Conservation (phyloP, 1,140 invertebrate genomes). For the Ditylenchus dipsaci region DNA sequence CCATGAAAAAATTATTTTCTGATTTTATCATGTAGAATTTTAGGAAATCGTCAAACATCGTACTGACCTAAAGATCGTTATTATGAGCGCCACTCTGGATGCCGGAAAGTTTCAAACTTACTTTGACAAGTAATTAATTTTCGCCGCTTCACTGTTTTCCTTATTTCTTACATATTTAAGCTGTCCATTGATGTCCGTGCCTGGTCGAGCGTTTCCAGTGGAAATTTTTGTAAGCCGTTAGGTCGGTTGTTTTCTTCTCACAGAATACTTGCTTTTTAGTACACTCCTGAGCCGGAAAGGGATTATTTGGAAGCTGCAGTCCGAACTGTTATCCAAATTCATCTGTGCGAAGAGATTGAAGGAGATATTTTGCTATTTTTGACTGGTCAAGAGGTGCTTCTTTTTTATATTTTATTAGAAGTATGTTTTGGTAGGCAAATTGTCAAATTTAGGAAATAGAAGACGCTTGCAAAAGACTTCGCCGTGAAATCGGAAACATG, state of each 20-base stretch:
- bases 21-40: slow-evolving; percentile 64
- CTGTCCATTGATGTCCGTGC: slow-evolving; percentile 95
- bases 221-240: slow-evolving; percentile 75
- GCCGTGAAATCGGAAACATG: slow-evolving; percentile 90
- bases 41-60: slow-evolving; percentile 95
- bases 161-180: slow-evolving; percentile 61
- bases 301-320: slow-evolving; percentile 98
- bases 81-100: slow-evolving; percentile 99
- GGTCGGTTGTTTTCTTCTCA: slow-evolving; percentile 17
- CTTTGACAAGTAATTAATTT: slow-evolving; percentile 62
- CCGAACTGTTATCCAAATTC: slow-evolving; percentile 92
- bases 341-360: slow-evolving; percentile 90
- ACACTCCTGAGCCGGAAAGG: slow-evolving; percentile 93
- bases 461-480: slow-evolving; percentile 96
- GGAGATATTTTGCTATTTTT: slow-evolving; percentile 92
- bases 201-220: slow-evolving; percentile 88
- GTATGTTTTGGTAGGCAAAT: neutral
- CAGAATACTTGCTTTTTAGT: slow-evolving; percentile 60
- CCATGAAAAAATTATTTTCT: slow-evolving; percentile 22
- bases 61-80: slow-evolving; percentile 86
- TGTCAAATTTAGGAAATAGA: slow-evolving; percentile 78
- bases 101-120: slow-evolving; percentile 81
- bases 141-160: too few species aligned
- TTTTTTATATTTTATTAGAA: slow-evolving; percentile 58
- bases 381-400: slow-evolving; percentile 72